Evolutionary conservation across 2,888 invertebrate species (phyloP).

Genomic region (Punctoribates punctum): DNA sequence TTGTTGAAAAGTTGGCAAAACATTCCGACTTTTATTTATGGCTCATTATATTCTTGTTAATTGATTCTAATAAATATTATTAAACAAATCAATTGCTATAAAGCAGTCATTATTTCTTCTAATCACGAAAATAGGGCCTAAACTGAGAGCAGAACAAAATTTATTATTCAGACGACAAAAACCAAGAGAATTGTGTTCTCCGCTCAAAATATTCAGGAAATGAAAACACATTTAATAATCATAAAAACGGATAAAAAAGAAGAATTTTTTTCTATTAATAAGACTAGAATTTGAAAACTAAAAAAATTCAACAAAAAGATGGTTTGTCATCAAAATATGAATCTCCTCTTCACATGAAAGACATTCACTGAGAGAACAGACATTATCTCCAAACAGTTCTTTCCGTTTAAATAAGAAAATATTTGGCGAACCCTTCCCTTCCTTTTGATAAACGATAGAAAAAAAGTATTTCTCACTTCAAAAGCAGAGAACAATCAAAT

Average conservation of each 20-base stretch:
- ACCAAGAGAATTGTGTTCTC: neutral
- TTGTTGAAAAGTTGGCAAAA: neutral
- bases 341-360: too few species aligned
- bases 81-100: neutral
- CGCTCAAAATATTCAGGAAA: conserved; percentile 1
- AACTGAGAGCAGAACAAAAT: neutral
- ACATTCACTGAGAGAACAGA: too few species aligned
- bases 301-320: neutral
- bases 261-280: neutral
- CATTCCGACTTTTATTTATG: neutral
- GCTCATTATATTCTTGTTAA: conserved; percentile 6
- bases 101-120: neutral
- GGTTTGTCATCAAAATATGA: too few species aligned
- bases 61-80: conserved; percentile 3
- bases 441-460: too few species aligned
- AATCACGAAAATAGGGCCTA: conserved; percentile 5
- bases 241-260: neutral
- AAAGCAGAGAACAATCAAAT: too few species aligned
- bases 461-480: too few species aligned
- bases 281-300: neutral
- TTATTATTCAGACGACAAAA: neutral
- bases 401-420: too few species aligned
- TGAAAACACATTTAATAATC: neutral
- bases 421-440: too few species aligned
- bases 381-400: too few species aligned